Conservation (phyloP, 2,888 invertebrate species). For the Diarsia brunnea region DNA sequence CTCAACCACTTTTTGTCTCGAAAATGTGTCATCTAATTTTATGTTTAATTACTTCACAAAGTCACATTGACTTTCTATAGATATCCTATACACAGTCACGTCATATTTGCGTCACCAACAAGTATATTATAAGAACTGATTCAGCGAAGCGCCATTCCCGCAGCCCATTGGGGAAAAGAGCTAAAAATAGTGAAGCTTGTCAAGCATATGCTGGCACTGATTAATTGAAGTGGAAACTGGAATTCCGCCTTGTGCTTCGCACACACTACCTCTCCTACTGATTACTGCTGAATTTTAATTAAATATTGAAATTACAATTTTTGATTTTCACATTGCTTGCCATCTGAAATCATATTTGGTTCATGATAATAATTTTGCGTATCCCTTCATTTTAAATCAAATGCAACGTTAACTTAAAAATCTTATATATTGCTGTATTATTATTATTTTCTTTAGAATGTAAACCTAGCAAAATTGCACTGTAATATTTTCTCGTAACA, state of each 20-base stretch:
- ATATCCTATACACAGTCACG: constrained; percentile 46
- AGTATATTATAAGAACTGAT: constrained; percentile 64
- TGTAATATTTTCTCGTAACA: constrained; percentile 21
- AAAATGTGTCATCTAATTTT: constrained; percentile 14
- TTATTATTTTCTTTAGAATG: constrained; percentile 3
- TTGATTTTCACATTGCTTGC: background rate
- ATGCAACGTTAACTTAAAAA: background rate
- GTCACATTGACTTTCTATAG: constrained; percentile 8
- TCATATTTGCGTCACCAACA: constrained; percentile 65
- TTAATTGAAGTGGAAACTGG: constrained; percentile 75
- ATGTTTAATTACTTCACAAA: constrained; percentile 16
- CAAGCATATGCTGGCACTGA: constrained; percentile 69
- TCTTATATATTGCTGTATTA: background rate
- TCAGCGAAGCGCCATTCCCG: constrained; percentile 64
- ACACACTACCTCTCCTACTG: constrained; percentile 49
- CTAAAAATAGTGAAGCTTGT: constrained; percentile 68
- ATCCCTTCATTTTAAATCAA: background rate
- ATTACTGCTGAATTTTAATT: constrained; percentile 53
- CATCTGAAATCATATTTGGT: background rate
- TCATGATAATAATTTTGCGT: background rate
- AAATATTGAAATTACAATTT: constrained; percentile 42
- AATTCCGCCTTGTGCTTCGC: constrained; percentile 63
- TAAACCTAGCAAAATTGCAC: background rate
- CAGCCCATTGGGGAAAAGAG: constrained; percentile 67
- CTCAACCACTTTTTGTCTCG: constrained; percentile 33